Base-by-base conservation (phyloP, 2,797 vertebrate genomes). In the Cossypha polioptera region DNA sequence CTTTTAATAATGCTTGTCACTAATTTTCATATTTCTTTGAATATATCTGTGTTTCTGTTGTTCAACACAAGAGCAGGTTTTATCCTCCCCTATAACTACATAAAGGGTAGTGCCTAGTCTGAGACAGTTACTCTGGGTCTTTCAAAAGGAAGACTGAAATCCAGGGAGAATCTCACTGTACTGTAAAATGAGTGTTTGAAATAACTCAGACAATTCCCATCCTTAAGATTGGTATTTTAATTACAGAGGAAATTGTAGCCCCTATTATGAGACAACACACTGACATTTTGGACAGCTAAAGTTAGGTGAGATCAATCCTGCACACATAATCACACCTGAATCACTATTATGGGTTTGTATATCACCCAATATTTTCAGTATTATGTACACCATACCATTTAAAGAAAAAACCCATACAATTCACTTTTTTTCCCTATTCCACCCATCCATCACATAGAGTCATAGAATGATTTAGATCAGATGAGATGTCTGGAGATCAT, bases 281-380 rank as follows among this genome's bases (percentile, higher is more conserved):
- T 83, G 87, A 87, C 29, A 67, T 93, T 87, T 82, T 74, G 36
- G 91, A 91, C 75, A 94, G 63, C 40, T 85, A 24, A 87, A 76
- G 48, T 85, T 80, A 92, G 65, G 72, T 94, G 92, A 92, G 48
- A 80, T 68, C 13, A 9, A 63, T 94, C 72, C 54, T 86, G 75
- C 57, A 59, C 65, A 71, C 40, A 53, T 43, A 48, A 92, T 54
- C 62, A 61, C 69, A 59, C 45, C 35, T 76, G 57, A 89, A 29
- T 57, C 48, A 11, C 22, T 59, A 20, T 42, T 22, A 63, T 15
- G 47, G 62, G 73, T 95, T 74, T 95, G 12, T 48, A 2, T 75
- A 80, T 92, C 61, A 95, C 65, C 14, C 66, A 59, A 16, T 91
- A 50, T 81, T 95, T 80, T 88, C 59, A 76, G 26, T 66, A 55